Conservation (phyloP, 2,113 vertebrate genomes). For the Eretmochelys imbricata region DNA sequence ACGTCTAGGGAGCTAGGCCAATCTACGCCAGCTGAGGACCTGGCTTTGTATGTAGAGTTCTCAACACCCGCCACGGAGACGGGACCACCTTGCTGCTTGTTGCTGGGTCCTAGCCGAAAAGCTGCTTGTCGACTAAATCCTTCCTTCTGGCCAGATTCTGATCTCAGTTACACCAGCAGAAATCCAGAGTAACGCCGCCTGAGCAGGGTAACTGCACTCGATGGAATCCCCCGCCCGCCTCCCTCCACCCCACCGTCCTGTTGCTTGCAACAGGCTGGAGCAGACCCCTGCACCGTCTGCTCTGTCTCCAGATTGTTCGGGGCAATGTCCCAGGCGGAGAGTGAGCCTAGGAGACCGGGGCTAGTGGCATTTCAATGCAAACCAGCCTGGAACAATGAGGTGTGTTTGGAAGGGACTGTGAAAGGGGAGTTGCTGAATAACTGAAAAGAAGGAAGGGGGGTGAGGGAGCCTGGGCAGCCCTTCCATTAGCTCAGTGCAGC, state of each 20-base stretch:
- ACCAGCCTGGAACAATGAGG: conserved; percentile 85
- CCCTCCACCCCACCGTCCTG: not conserved
- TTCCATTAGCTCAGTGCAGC: conserved; percentile 89
- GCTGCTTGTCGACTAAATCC: not conserved
- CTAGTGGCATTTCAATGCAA: conserved; percentile 80
- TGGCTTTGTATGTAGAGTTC: not conserved
- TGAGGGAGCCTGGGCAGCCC: conserved; percentile 73
- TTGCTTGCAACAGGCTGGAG: not conserved
- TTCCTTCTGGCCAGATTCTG: not conserved
- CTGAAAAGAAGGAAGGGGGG: conserved; percentile 73
- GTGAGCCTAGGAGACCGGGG: conserved; percentile 71
- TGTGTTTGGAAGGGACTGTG: conserved; percentile 84
- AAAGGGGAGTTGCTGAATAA: conserved; percentile 80
- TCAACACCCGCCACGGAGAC: accelerated
- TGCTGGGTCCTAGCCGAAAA: too few species aligned
- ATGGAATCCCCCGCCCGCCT: not conserved
- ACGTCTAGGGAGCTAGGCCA: not conserved
- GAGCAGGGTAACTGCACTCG: not conserved
- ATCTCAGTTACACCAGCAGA: not conserved
- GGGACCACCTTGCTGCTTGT: not conserved
- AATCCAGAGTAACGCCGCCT: too few species aligned
- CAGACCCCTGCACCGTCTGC: not conserved
- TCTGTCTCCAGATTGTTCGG: not conserved
- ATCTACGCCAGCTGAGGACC: not conserved
- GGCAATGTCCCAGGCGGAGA: not conserved